Base-by-base conservation (phyloP, 2,797 vertebrate genomes). In the Otolemur crassicaudatus region DNA sequence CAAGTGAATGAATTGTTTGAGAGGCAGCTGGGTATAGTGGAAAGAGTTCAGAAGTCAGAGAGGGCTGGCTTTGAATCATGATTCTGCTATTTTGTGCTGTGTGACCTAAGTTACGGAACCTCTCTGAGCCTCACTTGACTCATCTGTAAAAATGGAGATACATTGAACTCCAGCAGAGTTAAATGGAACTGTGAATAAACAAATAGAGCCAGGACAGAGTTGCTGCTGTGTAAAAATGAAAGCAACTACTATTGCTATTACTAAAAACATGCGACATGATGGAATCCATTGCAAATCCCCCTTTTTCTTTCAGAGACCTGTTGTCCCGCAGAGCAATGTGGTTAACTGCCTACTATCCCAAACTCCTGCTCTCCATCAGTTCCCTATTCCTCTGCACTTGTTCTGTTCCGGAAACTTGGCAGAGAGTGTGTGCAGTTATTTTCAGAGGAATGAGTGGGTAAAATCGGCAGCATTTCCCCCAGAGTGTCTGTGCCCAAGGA, bases 361-460 rank as follows among this genome's bases (percentile, higher is more conserved):
- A 96, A 81, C 96, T 31, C 85, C 82, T 49, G 93, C 80, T 94
- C 95, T 84, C 93, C 87, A 56, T 72, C 96, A 85, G 95, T 70
- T 91, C 91, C 72, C 95, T 37, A 34, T 65, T 96, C 97, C 91
- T 79, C 92, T 95, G 93, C 97, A 91, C 95, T 98, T 95, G 96
- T 95, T 97, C 95, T 95, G 96, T 96, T 98, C 97, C 96, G 93
- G 97, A 98, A 97, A 97, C 97, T 98, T 98, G 97, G 97, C 97
- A 98, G 97, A 95, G 96, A 97, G 94, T 7, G 40, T 79, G 91
- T 93, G 96, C 94, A 94, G 97, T 97, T 98, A 98, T 98, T 98
- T 98, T 98, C 96, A 97, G 97, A 97, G 96, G 97, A 97, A 96
- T 58, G 96, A 98, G 97, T 98, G 97, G 97, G 97, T 97, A 97